These are phyloP conservation scores for Bombus waltoni DNA, from an alignment of 1,140 invertebrate genomes.

Conservation along the genomic window DNA sequence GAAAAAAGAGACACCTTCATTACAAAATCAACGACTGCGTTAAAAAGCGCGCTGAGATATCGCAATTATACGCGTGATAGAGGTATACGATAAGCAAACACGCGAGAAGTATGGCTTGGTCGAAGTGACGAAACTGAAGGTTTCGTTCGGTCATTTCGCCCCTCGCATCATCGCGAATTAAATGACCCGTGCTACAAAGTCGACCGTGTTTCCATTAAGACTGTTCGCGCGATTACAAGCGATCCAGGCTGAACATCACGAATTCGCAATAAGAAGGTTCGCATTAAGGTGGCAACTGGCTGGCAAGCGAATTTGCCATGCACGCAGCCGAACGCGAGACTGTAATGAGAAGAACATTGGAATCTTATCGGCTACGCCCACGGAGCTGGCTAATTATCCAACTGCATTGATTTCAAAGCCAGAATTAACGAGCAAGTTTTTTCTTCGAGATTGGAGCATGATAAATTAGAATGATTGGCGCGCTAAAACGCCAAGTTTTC, in stretches of 20 bases:
- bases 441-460: neutral
- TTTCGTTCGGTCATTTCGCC: conserved; percentile 18
- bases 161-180: conserved; percentile 20
- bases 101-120: neutral
- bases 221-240: conserved; percentile 45
- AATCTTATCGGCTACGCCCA: conserved; percentile 67
- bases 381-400: conserved; percentile 66
- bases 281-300: conserved; percentile 59
- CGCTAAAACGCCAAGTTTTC: too few species aligned
- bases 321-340: conserved; percentile 30
- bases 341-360: conserved; percentile 66
- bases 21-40: neutral
- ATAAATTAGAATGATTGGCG: neutral
- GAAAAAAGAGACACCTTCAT: neutral
- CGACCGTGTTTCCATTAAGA: conserved; percentile 63
- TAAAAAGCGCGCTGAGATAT: neutral
- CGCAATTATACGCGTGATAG: neutral
- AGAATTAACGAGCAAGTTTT: conserved; percentile 51
- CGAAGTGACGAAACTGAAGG: neutral
- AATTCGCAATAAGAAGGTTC: conserved; percentile 61
- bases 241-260: conserved; percentile 53
- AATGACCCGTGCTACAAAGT: conserved; percentile 47
- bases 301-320: conserved; percentile 58
- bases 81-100: neutral
- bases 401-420: conserved; percentile 41